A percentile compares a stretch with the other conserved stretches of the same genome.
These are phyloP conservation scores for Limnodromus scolopaceus DNA, from an alignment of 2,797 vertebrate species.

Conservation along the genomic window DNA sequence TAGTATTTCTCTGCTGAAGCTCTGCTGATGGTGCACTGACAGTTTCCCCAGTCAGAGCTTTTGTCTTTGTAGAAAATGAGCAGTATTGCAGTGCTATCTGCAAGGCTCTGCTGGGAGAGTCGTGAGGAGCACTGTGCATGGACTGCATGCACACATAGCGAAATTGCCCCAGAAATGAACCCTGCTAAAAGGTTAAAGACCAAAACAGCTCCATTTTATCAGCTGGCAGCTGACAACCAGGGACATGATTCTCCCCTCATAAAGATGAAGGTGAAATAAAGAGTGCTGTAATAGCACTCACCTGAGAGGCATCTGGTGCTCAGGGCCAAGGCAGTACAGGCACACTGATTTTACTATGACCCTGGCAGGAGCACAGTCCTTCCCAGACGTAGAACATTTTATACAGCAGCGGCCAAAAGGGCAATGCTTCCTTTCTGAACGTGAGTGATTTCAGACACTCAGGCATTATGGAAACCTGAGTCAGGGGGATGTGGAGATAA, in stretches of 20 bases:
- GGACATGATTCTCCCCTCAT: background rate
- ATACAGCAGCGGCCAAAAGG: background rate
- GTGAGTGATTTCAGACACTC: background rate
- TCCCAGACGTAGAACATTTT: background rate
- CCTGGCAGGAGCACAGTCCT: background rate
- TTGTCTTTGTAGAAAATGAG: background rate
- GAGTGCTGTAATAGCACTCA: background rate
- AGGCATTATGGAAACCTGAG: background rate
- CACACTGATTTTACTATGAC: background rate
- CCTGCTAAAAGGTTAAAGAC: background rate
- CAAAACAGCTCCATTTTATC: background rate
- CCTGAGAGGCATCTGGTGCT: background rate
- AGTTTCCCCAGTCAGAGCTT: background rate
- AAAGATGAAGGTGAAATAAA: background rate
- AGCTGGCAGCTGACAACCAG: background rate
- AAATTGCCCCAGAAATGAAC: background rate
- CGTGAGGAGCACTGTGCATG: background rate
- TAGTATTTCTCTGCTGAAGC: background rate
- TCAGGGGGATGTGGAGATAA: background rate
- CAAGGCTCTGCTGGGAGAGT: background rate
- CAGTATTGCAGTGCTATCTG: background rate
- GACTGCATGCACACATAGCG: background rate
- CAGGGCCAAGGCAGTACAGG: fast-evolving
- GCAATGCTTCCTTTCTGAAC: background rate
- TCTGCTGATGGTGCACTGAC: background rate